A percentile compares a stretch with the other conserved stretches of the same genome.
Evolutionary conservation across 2,797 vertebrate species (phyloP).

Genomic region (Sebastes oblongus): DNA sequence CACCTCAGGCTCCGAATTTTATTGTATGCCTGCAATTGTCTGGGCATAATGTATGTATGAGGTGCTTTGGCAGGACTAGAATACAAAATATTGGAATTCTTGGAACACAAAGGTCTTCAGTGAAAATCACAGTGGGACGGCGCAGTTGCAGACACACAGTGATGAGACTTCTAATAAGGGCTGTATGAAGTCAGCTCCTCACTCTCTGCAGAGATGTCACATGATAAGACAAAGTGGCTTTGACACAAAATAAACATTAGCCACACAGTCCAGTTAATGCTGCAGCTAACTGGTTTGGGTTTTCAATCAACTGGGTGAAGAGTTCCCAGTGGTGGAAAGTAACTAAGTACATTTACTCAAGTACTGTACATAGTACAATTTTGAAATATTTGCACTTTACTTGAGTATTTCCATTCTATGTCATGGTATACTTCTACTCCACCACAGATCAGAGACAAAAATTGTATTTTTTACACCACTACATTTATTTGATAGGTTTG

Average conservation of each 20-base stretch:
- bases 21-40: constrained; percentile 27
- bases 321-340: neutral
- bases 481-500: neutral
- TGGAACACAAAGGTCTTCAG: constrained; percentile 41
- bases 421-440: neutral
- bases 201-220: constrained; percentile 32
- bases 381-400: neutral
- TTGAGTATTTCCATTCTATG: neutral
- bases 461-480: neutral
- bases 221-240: constrained; percentile 53
- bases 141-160: constrained; percentile 30
- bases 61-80: constrained; percentile 18
- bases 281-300: neutral
- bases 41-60: constrained; percentile 42
- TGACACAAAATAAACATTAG: constrained; percentile 50
- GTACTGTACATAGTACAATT: neutral
- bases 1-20: constrained; percentile 2
- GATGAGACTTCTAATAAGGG: constrained; percentile 58
- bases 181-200: constrained; percentile 30
- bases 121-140: constrained; percentile 45
- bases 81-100: constrained; percentile 45
- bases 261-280: neutral
- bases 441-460: neutral
- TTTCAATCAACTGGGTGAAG: neutral
- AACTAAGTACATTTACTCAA: neutral